Evolutionary conservation across 2,113 vertebrate species (phyloP), one percentile per base, ranked within the genome.

Genomic region (Lonchura striata): DNA sequence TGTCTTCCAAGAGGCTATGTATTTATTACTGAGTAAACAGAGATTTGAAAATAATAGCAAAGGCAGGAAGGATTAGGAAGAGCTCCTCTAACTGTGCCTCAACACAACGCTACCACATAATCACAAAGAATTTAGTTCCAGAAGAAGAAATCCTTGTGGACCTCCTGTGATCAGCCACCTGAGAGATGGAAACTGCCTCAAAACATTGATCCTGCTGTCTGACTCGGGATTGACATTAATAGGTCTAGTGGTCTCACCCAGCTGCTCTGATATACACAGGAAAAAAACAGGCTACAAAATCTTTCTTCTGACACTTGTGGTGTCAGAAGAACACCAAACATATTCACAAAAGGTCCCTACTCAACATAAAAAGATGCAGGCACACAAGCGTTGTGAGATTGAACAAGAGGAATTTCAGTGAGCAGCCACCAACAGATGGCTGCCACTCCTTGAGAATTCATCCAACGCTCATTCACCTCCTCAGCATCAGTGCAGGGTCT

Each of bases 21-120:
- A 54, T 84, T 86, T 96, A 41, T 82, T 72, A 37, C 39, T 21
- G 6, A 70, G 42, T 21, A 74, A 76, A 65, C 31, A 59, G 61
- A 80, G 33, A 76, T 84, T 52, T 90, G 90, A 85, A 60, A 86
- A 71, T 70, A 77, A 95, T 9, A 97, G 77, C 89, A 50, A 61
- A 96, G 72, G 61, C 76, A 95, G 74, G 88, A 77, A 65, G 75
- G 82, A 78, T 70, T 61, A 54, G 74, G 82, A 85, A 35, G 13
- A 92, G 63, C 35, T 75, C 59, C 54, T 88, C 42, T 77, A 35
- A 82, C n/a, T 74, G 78, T 35, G 72, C 69, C 78, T 70, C 54
- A 39, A 56, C 28, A 27, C 6, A 14, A 37, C 20, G 66, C 65
- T 65, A 47, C 59, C 0, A 1, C 63, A 74, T 13, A 49, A 82